Conservation (phyloP, 1,140 invertebrate genomes). For the Drosophila sproati region DNA sequence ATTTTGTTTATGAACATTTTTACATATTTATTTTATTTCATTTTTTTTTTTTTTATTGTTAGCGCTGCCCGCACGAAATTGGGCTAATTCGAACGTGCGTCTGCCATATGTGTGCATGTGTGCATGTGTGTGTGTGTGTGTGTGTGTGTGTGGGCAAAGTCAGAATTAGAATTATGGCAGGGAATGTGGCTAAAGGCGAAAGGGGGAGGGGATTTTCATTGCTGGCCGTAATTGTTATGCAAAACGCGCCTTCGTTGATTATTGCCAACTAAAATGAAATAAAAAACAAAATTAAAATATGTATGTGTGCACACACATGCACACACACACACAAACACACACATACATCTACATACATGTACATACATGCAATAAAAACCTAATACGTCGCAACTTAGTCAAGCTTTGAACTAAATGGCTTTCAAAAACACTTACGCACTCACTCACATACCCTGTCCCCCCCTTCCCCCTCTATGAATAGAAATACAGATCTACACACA, state of each 20-base stretch:
- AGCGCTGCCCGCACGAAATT: conserved; percentile 72
- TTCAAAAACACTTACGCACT: conserved; percentile 49
- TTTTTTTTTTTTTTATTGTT: conserved; percentile 21
- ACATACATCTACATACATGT: conserved; percentile 49
- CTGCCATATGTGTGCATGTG: conserved; percentile 54
- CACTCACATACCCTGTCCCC: background rate
- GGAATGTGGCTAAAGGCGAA: conserved; percentile 17
- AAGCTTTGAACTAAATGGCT: conserved; percentile 54
- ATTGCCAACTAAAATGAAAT: conserved; percentile 83
- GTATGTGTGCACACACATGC: background rate
- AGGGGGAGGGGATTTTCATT: conserved; percentile 47
- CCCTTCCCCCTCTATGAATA: background rate
- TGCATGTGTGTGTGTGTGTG: conserved; percentile 4
- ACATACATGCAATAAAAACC: conserved; percentile 16
- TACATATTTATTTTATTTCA: conserved; percentile 48
- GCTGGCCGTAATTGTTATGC: conserved; percentile 70
- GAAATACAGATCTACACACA: conserved; percentile 4
- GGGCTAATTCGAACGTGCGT: conserved; percentile 81
- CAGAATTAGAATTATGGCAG: conserved; percentile 74
- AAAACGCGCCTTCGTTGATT: conserved; percentile 66
- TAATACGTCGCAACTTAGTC: conserved; percentile 50
- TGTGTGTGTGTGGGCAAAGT: conserved; percentile 27
- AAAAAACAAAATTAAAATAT: conserved; percentile 76
- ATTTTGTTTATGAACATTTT: conserved; percentile 80
- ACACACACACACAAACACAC: background rate